Evolutionary conservation across 2,888 invertebrate genomes (phyloP), one percentile per base, ranked within the genome.

Genomic region (Phorcus lineatus): DNA sequence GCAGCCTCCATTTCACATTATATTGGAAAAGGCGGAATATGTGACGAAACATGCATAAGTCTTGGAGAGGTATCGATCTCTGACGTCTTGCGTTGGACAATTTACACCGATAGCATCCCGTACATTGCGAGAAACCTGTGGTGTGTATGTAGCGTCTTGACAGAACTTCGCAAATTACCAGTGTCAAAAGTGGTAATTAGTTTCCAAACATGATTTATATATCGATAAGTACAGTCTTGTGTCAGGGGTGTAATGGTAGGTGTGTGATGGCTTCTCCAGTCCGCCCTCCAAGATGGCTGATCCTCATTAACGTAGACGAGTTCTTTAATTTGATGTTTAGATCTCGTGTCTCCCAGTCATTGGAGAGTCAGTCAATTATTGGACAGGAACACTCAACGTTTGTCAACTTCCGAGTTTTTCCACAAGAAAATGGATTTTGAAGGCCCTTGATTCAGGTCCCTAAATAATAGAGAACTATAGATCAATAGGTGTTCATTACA

Each of bases 311-410:
- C 31, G 70, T 16, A 70, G 70, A 70, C 36, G 40, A 70, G 70
- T n/a, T 70, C 31, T 70, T 70, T 70, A 70, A 70, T 70, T 70
- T 36, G 36, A 40, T 40, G 70, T 70, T 13, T 70, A 70, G 70
- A 36, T 70, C 36, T 40, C 40, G 70, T 70, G 70, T n/a, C 19
- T 19, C 19, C 11, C 70, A 19, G 40, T 36, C 70, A 70, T 70
- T 19, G 19, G 36, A 36, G 70, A 70, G 17, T 36, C 36, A 11
- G 36, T 70, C 70, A 70, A 70, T 70, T 70, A 70, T 40, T 36
- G 40, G 70, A 36, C 70, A 70, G 70, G 70, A 70, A 70, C 70
- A 70, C 40, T 31, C 19, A 17, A 31, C 24, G 70, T 70, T 70
- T 70, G 70, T 31, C 70, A 70, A 36, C 31, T 70, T 70, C 70